Percentiles rank a stretch among this genome's conserved stretches.
These are phyloP conservation scores for Pollenia griseotomentosa DNA, from an alignment of 2,888 invertebrate genomes.

Conservation along the genomic window DNA sequence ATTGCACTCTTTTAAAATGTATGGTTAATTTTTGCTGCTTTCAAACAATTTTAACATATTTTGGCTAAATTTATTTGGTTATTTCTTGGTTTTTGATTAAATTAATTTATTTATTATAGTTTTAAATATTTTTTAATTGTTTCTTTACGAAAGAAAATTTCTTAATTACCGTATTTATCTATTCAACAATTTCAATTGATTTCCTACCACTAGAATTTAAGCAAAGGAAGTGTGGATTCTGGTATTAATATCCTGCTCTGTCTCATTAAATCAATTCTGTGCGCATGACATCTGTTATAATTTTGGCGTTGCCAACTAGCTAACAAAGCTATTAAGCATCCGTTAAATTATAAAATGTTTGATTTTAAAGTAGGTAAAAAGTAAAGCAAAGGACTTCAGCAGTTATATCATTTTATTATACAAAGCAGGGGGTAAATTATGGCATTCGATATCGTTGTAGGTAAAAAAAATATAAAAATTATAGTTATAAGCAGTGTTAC, in stretches of 20 bases:
- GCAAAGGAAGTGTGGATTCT: constrained; percentile 46
- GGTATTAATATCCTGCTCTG: constrained; percentile 55
- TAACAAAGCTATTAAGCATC: neutral
- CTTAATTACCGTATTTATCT: constrained; percentile 69
- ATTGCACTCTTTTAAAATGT: constrained; percentile 24
- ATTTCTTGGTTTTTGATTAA: neutral
- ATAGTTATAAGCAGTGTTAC: no score
- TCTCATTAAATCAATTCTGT: neutral
- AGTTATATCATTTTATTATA: no score
- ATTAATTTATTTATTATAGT: constrained; percentile 25
- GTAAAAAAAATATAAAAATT: no score
- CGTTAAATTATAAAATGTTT: neutral
- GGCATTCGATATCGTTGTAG: no score
- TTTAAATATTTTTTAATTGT: constrained; percentile 36
- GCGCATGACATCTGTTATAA: constrained; percentile 38
- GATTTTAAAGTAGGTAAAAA: no score
- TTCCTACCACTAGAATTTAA: constrained; percentile 53
- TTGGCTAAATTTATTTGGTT: neutral
- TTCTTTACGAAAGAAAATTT: constrained; percentile 40
- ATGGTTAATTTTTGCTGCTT: constrained; percentile 33
- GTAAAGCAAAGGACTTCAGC: no score
- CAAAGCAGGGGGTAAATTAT: no score
- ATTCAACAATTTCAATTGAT: constrained; percentile 73
- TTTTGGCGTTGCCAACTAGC: constrained; percentile 41
- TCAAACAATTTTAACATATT: constrained; percentile 37